A percentile compares a stretch with the other conserved stretches of the same genome.
phyloP scores from a whole-genome alignment of 1,140 invertebrate species.

The Micrasema longulum region DNA sequence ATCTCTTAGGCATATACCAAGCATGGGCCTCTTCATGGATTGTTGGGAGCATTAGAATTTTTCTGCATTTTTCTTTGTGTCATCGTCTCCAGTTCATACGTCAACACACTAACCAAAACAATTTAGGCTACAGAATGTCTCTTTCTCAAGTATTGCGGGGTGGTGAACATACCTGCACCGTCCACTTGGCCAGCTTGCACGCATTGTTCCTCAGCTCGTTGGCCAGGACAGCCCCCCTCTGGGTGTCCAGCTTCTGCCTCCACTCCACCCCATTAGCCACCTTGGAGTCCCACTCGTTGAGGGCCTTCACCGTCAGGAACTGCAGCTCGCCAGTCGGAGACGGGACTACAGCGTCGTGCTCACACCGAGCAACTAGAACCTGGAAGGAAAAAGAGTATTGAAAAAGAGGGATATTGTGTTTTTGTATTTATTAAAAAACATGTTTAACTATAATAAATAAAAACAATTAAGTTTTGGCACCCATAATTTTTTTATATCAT shows the following conservation, averaged over 20 bases:
- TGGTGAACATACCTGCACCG: constrained; percentile 81
- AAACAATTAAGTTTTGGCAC: no score
- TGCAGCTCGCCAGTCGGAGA: constrained; percentile 93
- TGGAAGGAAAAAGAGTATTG: no score
- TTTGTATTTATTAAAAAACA: no score
- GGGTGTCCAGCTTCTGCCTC: constrained; percentile 96
- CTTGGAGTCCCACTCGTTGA: constrained; percentile 99
- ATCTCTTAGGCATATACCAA: no score
- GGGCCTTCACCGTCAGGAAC: constrained; percentile 95
- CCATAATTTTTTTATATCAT: no score
- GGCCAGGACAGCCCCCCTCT: constrained; percentile 96
- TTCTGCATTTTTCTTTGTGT: background rate
- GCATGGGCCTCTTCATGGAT: background rate
- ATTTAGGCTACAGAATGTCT: no score
- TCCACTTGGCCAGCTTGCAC: constrained; percentile 99
- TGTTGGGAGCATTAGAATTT: background rate
- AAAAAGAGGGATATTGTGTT: no score
- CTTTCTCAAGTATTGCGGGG: background rate
- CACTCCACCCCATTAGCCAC: constrained; percentile 96
- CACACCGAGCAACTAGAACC: constrained; percentile 90
- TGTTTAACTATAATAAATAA: no score
- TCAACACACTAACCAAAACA: constrained; percentile 1
- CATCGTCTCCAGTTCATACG: background rate
- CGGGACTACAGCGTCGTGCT: constrained; percentile 95
- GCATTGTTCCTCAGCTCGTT: constrained; percentile 99